These are phyloP conservation scores for Trichomalopsis sarcophagae DNA, from an alignment of 1,140 invertebrate genomes.

Conservation along the genomic window DNA sequence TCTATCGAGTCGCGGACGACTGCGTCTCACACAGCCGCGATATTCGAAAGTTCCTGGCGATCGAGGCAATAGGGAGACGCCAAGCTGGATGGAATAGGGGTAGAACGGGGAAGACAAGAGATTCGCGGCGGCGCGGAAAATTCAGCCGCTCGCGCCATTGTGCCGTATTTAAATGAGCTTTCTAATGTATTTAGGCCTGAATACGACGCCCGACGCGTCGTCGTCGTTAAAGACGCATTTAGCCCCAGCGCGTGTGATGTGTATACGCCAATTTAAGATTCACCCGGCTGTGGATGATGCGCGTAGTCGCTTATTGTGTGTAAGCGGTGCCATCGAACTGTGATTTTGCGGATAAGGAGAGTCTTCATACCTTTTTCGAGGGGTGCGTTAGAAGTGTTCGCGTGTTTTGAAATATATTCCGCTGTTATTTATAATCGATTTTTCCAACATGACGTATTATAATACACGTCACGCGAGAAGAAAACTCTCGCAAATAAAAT, in stretches of 20 bases:
- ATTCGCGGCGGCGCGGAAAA: conserved; percentile 50
- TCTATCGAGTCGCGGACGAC: background rate
- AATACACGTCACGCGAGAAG: background rate
- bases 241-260: background rate
- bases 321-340: background rate
- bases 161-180: conserved; percentile 71
- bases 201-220: background rate
- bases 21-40: background rate
- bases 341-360: background rate
- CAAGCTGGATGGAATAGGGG: background rate
- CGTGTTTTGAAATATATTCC: no score
- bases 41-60: background rate
- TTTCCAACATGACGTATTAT: background rate
- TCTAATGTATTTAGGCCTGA: conserved; percentile 65
- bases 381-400: no score
- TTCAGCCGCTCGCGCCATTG: conserved; percentile 62
- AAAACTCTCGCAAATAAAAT: background rate
- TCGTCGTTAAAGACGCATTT: conserved; percentile 65
- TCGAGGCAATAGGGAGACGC: background rate
- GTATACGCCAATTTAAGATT: conserved; percentile 42
- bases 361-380: no score
- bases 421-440: background rate
- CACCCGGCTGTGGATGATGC: conserved; percentile 51
- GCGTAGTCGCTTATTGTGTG: no score
- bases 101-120: background rate